Evolutionary conservation across 2,113 vertebrate species (phyloP).

Genomic region (Prolemur simus): DNA sequence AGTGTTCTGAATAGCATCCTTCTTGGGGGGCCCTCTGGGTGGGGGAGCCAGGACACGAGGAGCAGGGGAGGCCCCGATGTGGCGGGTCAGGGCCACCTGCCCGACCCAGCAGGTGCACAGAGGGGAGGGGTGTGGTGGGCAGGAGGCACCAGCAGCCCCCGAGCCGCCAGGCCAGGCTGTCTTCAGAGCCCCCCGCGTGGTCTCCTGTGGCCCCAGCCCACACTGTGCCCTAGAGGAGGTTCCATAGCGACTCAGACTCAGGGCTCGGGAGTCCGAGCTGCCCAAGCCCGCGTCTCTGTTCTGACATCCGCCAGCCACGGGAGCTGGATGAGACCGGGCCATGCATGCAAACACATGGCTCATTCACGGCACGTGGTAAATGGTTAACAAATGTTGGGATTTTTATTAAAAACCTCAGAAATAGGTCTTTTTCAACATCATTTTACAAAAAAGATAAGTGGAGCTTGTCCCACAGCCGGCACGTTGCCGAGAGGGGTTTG

Average conservation of each 20-base stretch:
- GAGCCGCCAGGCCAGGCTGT: background rate
- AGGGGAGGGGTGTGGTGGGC: too few relatives aligned
- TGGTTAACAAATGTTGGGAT: background rate
- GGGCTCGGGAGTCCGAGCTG: background rate
- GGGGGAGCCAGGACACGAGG: background rate
- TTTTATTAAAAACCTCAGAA: background rate
- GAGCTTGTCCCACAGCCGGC: background rate
- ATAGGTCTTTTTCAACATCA: background rate
- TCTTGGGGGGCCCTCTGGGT: background rate
- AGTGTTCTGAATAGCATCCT: background rate
- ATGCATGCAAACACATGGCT: too few relatives aligned
- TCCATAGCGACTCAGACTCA: background rate
- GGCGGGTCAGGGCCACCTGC: background rate
- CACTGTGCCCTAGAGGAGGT: background rate
- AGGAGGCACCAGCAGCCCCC: fast-evolving
- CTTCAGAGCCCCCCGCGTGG: too few relatives aligned
- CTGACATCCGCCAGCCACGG: background rate
- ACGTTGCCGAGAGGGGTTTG: background rate
- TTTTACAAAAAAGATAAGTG: background rate
- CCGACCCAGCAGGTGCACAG: background rate
- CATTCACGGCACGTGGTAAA: fast-evolving
- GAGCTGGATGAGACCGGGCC: background rate
- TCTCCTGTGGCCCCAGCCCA: background rate
- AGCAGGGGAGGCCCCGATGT: background rate
- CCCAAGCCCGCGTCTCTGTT: too few relatives aligned